These are phyloP conservation scores for Acrocephalus kingi DNA, from an alignment of 2,113 vertebrate species.

Conservation along the genomic window DNA sequence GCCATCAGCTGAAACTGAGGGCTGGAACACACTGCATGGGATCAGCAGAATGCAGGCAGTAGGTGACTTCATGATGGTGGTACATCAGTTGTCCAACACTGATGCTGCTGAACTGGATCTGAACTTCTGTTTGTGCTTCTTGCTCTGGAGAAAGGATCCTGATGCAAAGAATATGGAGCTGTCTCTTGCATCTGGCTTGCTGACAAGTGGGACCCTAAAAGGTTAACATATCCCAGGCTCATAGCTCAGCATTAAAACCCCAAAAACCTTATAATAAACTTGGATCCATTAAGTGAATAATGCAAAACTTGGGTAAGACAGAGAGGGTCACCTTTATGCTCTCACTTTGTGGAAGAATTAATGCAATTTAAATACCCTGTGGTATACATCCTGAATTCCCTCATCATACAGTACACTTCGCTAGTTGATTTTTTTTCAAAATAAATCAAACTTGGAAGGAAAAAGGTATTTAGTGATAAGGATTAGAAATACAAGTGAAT, in stretches of 20 bases:
- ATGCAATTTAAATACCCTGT: not conserved
- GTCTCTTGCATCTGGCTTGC: not conserved
- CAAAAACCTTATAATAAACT: not conserved
- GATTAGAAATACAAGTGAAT: slow-evolving; percentile 14
- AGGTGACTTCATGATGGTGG: not conserved
- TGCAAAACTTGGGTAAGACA: not conserved
- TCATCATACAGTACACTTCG: not conserved
- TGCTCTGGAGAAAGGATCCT: not conserved
- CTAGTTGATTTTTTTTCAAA: not conserved
- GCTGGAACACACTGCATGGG: not conserved
- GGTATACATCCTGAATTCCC: not conserved
- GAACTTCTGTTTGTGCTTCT: not conserved
- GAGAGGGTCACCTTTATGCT: not conserved
- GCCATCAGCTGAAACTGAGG: not conserved
- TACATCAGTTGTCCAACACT: accelerated
- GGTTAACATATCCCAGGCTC: not conserved
- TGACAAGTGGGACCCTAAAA: not conserved
- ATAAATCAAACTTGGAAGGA: not conserved
- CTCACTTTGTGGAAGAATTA: not conserved
- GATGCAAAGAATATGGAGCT: not conserved
- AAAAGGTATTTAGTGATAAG: not conserved
- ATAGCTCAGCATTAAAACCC: not conserved
- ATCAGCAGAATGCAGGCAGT: too few relatives aligned
- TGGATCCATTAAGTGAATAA: not conserved
- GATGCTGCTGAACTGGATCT: not conserved